phyloP scores from a whole-genome alignment of 2,113 vertebrate genomes.

The Buteo buteo region DNA sequence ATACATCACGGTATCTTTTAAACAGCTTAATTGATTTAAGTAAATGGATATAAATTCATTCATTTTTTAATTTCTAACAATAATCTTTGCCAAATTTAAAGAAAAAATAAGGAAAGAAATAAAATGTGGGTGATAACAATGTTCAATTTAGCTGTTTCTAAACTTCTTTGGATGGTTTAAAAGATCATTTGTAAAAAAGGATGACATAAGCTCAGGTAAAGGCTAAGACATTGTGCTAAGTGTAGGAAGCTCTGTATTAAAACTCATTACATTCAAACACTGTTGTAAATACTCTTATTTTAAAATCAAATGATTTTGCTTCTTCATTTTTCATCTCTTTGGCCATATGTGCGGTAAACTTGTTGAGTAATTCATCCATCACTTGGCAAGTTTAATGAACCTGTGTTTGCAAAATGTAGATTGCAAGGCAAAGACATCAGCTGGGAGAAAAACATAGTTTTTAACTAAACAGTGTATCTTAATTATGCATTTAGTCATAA shows the following conservation, averaged over 20 bases:
- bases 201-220: not conserved
- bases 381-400: not conserved
- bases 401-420: not conserved
- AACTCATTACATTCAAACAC: not conserved
- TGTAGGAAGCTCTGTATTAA: not conserved
- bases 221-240: not conserved
- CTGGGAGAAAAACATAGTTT: not conserved
- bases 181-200: not conserved
- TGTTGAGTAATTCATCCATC: constrained; percentile 1
- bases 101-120: not conserved
- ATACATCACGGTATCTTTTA: not conserved
- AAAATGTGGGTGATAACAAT: not conserved
- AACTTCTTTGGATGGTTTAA: not conserved
- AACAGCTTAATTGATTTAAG: not conserved
- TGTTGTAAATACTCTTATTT: constrained; percentile 5
- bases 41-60: not conserved
- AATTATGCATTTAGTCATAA: not conserved
- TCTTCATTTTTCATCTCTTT: constrained; percentile 13
- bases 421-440: not conserved
- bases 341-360: not conserved
- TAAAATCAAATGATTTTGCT: not conserved
- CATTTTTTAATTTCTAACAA: not conserved
- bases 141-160: not conserved
- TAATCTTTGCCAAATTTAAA: not conserved
- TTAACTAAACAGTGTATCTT: constrained; percentile 1